Evolutionary conservation across 2,797 vertebrate genomes (phyloP), one percentile per base, ranked within the genome.

Genomic region (Lutjanus argentimaculatus): DNA sequence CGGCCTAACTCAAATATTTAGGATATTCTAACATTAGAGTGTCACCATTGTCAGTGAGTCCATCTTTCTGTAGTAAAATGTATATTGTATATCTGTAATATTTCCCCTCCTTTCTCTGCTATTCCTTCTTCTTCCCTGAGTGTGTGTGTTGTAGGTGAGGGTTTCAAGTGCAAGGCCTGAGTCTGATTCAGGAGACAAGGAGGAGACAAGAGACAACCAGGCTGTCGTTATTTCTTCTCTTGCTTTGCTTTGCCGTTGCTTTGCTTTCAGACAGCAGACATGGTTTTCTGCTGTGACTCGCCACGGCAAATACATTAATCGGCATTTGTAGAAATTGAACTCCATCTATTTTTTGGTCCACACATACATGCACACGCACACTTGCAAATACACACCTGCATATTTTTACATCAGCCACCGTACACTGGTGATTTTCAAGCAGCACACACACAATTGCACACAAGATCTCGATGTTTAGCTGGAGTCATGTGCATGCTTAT

Each of bases 401-500:
- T 55, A 62, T 58, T 74, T 72, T 68, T 62, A 57, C 49, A 63
- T 61, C 19, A 22, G 8, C 19, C 72, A 51, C 30, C 30, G 43
- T 51, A 36, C n/a, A 14, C 52, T 36, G 3, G 21, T 36, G 25
- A 36, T 56, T 66, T 67, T 40, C 43, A 30, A 56, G 45, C 10
- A 13, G 59, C 45, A 2, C 68, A 66, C 61, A 46, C 40, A 46
- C 65, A 75, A 21, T 46, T 17, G 8, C 46, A 52, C 58, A 64
- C 51, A 78, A 82, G 14, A 67, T 9, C 8, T 43, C 8, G 45
- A 30, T 62, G 55, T 77, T 68, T 30, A 82, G 57, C 64, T 58
- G 58, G 16, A 77, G 61, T 73, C 69, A 73, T 58, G 59, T 52
- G 59, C 57, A 49, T 52, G 52, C 36, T 66, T 72, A 43, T 78